These are phyloP conservation scores for Ptyas mucosa DNA, from an alignment of 2,113 vertebrate species.

Conservation along the genomic window DNA sequence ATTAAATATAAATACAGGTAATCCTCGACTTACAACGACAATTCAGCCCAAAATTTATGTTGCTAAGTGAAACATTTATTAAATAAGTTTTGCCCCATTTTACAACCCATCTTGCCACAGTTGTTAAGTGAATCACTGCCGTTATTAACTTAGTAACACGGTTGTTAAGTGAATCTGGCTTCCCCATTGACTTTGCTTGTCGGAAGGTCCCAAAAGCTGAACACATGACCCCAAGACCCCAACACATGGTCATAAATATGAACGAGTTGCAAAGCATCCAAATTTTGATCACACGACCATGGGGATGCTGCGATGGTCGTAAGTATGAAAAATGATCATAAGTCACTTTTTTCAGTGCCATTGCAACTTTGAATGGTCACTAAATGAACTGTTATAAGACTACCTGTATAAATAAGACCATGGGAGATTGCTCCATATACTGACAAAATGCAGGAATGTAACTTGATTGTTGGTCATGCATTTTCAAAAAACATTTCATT, in stretches of 20 bases:
- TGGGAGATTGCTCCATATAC: background rate
- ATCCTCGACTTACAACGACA: background rate
- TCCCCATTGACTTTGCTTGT: background rate
- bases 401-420: background rate
- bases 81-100: no score
- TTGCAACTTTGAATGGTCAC: background rate
- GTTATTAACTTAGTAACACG: background rate
- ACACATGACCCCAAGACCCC: background rate
- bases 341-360: background rate
- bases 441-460: background rate
- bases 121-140: no score
- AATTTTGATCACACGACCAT: background rate
- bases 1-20: background rate
- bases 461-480: background rate
- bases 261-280: background rate
- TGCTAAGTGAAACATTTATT: no score
- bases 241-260: no score
- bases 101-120: no score
- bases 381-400: background rate
- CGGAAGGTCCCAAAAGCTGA: background rate
- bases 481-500: background rate
- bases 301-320: background rate
- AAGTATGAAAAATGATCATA: background rate
- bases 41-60: no score
- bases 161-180: background rate